phyloP scores from a whole-genome alignment of 2,113 vertebrate species.

The Saimiri boliviensis region DNA sequence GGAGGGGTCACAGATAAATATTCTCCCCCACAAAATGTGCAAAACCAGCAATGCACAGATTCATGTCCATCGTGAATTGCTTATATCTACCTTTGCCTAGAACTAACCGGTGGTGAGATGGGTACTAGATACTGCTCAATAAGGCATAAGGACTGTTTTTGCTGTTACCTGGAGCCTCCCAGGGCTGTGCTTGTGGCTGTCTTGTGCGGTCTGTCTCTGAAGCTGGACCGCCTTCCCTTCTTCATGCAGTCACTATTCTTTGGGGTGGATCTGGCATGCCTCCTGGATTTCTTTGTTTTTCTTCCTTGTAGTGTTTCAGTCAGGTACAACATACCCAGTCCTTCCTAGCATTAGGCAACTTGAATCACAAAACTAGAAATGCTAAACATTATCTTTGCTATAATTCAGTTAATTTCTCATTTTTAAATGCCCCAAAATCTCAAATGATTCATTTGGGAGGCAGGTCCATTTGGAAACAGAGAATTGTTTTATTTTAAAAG shows the following conservation, averaged over 20 bases:
- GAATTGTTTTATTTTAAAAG: too few relatives aligned
- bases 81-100: not conserved
- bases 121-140: too few relatives aligned
- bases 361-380: not conserved
- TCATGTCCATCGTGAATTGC: not conserved
- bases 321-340: not conserved
- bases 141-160: not conserved
- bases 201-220: too few relatives aligned
- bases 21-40: not conserved
- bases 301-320: not conserved
- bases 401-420: not conserved
- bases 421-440: not conserved
- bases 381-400: not conserved
- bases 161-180: not conserved
- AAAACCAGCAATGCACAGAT: not conserved
- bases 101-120: rapidly evolving
- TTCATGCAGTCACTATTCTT: rapidly evolving
- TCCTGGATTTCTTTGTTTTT: not conserved
- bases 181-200: too few relatives aligned
- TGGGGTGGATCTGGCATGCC: rapidly evolving
- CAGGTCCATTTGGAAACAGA: not conserved
- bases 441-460: not conserved
- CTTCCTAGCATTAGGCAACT: too few relatives aligned
- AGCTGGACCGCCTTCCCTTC: not conserved
- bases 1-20: too few relatives aligned